These are phyloP conservation scores for Lophius piscatorius DNA, from an alignment of 2,113 vertebrate species.

Conservation along the genomic window DNA sequence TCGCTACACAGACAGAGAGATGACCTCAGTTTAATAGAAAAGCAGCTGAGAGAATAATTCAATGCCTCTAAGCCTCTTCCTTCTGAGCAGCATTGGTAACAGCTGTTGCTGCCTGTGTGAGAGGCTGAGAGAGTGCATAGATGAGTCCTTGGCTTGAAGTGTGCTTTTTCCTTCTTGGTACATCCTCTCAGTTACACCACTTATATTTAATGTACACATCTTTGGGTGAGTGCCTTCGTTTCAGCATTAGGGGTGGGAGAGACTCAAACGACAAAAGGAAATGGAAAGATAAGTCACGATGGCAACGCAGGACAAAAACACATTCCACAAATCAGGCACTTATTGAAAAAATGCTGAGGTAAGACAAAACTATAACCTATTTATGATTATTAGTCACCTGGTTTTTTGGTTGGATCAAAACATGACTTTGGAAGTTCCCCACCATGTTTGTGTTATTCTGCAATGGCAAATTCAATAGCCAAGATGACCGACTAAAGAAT, in stretches of 20 bases:
- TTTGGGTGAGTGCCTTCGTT: slow-evolving; percentile 64
- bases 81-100: slow-evolving; percentile 42
- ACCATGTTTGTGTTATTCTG: slow-evolving; percentile 14
- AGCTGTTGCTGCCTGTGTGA: slow-evolving; percentile 47
- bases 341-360: slow-evolving; percentile 71
- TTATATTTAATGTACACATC: slow-evolving; percentile 49
- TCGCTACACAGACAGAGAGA: slow-evolving; percentile 40
- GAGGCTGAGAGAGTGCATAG: slow-evolving; percentile 73
- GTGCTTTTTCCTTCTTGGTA: slow-evolving; percentile 38
- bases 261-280: slow-evolving; percentile 36
- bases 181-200: slow-evolving; percentile 31
- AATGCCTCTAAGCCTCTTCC: slow-evolving; percentile 37
- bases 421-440: slow-evolving; percentile 3
- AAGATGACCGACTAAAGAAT: slow-evolving; percentile 29
- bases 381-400: slow-evolving; percentile 13
- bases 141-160: slow-evolving; percentile 64
- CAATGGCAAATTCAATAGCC: slow-evolving; percentile 3
- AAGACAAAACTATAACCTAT: slow-evolving; percentile 58
- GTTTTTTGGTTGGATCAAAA: slow-evolving; percentile 43
- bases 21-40: slow-evolving; percentile 44
- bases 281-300: slow-evolving; percentile 40
- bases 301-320: slow-evolving; percentile 70
- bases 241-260: slow-evolving; percentile 38
- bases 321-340: slow-evolving; percentile 79
- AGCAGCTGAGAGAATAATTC: slow-evolving; percentile 48